Evolutionary conservation across 2,888 invertebrate genomes (phyloP).

Genomic region (Pelosia muscerda): DNA sequence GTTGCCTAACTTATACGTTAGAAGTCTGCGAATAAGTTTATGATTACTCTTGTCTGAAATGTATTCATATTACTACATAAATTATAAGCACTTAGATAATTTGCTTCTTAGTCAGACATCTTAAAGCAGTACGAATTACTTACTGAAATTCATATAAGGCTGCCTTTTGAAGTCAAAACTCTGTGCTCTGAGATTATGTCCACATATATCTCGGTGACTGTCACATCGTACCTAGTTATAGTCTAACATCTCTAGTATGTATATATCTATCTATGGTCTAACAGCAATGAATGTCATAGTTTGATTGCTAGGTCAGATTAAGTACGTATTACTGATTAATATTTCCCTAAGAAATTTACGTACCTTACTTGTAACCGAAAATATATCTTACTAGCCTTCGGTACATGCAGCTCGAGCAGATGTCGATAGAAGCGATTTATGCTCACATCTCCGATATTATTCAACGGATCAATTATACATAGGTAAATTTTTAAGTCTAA

Average conservation of each 20-base stretch:
- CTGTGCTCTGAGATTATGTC: neutral
- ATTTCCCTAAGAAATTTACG: no score
- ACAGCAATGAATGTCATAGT: neutral
- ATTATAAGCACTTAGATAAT: conserved; percentile 29
- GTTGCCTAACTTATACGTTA: conserved; percentile 58
- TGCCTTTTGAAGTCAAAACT: neutral
- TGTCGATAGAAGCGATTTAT: no score
- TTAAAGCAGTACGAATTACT: conserved; percentile 37
- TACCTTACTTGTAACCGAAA: no score
- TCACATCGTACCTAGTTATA: no score
- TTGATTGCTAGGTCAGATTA: neutral
- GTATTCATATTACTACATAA: conserved; percentile 14
- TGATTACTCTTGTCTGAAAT: conserved; percentile 62
- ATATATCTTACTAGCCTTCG: no score
- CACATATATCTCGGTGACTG: neutral
- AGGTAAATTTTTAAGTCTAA: no score
- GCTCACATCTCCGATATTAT: no score
- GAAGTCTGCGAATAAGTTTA: conserved; percentile 60
- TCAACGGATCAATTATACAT: no score
- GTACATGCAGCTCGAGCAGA: no score
- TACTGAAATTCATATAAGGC: neutral
- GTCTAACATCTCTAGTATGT: no score
- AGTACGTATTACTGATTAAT: no score
- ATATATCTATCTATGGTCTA: neutral
- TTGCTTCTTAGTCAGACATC: conserved; percentile 40